These are phyloP conservation scores for Xenopus borealis DNA, from an alignment of 2,113 vertebrate species.

Conservation along the genomic window DNA sequence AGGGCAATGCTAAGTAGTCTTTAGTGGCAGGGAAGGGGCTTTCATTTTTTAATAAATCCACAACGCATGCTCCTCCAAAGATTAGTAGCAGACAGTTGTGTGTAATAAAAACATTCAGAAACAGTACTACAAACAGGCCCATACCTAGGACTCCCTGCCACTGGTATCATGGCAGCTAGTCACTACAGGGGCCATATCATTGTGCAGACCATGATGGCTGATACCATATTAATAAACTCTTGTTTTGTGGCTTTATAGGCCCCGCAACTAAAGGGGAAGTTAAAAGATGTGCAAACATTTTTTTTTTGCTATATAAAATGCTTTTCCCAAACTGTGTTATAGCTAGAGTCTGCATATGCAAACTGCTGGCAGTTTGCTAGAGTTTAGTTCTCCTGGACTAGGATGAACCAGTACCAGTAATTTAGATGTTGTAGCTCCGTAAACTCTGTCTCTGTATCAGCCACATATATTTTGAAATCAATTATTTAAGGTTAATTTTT, in stretches of 20 bases:
- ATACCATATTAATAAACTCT: not conserved
- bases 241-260: not conserved
- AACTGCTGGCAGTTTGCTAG: slow-evolving; percentile 32
- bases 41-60: not conserved
- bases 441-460: too few species aligned
- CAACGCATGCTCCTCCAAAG: slow-evolving; percentile 1
- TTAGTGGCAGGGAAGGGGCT: not conserved
- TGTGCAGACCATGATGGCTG: not conserved
- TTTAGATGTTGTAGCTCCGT: not conserved
- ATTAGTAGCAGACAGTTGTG: slow-evolving; percentile 1
- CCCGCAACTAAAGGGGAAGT: not conserved
- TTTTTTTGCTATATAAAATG: not conserved
- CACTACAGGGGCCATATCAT: not conserved
- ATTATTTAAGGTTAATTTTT: too few species aligned
- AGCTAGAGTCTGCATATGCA: slow-evolving; percentile 12
- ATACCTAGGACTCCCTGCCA: not conserved
- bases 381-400: slow-evolving; percentile 2
- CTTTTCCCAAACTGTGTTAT: slow-evolving; percentile 4
- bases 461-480: too few species aligned
- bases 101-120: not conserved
- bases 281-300: not conserved
- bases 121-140: not conserved
- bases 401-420: slow-evolving; percentile 4
- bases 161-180: not conserved
- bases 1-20: not conserved